A percentile compares a stretch with the other conserved stretches of the same genome.
These are phyloP conservation scores for Pimpla rufipes DNA, from an alignment of 2,888 invertebrate genomes.

Conservation along the genomic window DNA sequence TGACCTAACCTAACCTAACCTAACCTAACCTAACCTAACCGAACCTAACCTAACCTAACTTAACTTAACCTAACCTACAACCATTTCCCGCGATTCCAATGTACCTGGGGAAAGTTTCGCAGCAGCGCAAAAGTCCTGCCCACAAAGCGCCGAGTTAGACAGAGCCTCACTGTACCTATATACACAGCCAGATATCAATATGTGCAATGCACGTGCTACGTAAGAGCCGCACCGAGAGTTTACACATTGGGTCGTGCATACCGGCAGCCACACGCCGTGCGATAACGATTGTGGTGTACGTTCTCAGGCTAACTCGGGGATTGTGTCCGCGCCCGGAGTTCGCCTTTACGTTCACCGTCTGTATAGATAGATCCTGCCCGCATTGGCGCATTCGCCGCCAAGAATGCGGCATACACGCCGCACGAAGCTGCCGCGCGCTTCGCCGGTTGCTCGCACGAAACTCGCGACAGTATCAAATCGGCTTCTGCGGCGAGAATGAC, in stretches of 20 bases:
- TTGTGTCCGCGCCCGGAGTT: background rate
- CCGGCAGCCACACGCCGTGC: background rate
- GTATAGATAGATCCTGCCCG: background rate
- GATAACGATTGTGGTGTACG: background rate
- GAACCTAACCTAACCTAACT: no score
- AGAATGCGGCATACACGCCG: no score
- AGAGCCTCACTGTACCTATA: no score
- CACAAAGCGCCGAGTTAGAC: no score
- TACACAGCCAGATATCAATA: no score
- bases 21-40: no score
- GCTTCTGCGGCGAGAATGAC: background rate
- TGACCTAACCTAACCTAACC: no score
- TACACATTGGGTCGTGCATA: background rate
- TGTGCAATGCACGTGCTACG: background rate
- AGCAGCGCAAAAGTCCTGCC: no score
- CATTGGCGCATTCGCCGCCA: background rate
- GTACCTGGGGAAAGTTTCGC: no score
- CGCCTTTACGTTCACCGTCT: background rate
- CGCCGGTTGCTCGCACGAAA: background rate
- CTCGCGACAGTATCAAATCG: background rate
- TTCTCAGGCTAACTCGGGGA: constrained; percentile 17
- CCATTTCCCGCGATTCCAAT: no score
- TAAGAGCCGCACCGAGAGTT: background rate
- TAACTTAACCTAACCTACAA: no score
- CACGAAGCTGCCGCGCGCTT: no score